Evolutionary conservation across 53 echinoderm and acorn worm species (phyloP).

Genomic region (Henricia sp.): DNA sequence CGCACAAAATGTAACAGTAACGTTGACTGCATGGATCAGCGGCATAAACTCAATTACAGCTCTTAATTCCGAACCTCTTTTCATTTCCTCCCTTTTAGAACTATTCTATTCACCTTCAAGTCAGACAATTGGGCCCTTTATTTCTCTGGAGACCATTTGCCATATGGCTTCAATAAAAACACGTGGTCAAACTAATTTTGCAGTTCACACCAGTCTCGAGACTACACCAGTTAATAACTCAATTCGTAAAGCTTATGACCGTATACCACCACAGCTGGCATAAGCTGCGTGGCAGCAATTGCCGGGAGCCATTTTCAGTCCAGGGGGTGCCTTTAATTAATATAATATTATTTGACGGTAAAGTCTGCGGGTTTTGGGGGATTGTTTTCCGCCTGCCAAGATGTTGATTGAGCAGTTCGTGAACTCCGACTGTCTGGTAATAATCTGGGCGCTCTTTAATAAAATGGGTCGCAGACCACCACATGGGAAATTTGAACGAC

Average conservation of each 20-base stretch:
- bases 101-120: too few relatives aligned
- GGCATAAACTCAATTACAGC: too few relatives aligned
- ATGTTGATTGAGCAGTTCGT: not conserved
- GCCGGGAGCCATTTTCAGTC: constrained; percentile 42
- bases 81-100: too few relatives aligned
- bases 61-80: too few relatives aligned
- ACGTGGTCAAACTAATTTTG: not conserved
- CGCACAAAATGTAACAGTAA: too few relatives aligned
- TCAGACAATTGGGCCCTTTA: not conserved
- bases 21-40: too few relatives aligned
- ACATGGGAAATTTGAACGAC: too few relatives aligned
- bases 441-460: too few relatives aligned
- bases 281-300: constrained; percentile 5
- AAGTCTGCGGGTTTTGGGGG: not conserved
- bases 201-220: constrained; percentile 8
- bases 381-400: not conserved
- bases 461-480: too few relatives aligned
- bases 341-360: not conserved
- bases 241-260: not conserved
- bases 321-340: not conserved
- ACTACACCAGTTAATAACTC: constrained; percentile 11
- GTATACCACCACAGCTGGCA: constrained; percentile 22
- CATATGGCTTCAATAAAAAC: constrained; percentile 9
- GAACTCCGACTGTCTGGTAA: not conserved
- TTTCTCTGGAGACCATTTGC: not conserved